A percentile compares a stretch with the other conserved stretches of the same genome.
Evolutionary conservation across 2,113 vertebrate genomes (phyloP).

Genomic region (Callipepla californica): DNA sequence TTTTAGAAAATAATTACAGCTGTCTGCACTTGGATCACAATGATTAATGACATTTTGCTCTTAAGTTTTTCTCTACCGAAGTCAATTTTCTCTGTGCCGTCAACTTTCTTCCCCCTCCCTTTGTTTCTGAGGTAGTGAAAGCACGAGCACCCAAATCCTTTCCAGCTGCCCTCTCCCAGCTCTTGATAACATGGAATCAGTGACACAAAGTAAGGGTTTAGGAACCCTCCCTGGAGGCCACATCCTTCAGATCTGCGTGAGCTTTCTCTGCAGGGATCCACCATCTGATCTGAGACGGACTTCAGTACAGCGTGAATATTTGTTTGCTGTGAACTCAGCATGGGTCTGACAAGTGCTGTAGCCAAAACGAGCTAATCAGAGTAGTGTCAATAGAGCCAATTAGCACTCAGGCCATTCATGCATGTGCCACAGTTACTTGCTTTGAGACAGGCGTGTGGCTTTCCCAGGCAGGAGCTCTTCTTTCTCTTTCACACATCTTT

Average conservation of each 20-base stretch:
- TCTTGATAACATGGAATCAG: constrained; percentile 39
- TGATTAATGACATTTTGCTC: neutral
- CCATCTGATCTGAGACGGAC: neutral
- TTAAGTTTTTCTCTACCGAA: neutral
- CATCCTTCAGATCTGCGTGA: constrained; percentile 54
- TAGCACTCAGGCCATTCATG: constrained; percentile 29
- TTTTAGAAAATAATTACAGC: neutral
- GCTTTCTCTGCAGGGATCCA: constrained; percentile 54
- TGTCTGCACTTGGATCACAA: neutral
- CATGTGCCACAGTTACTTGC: constrained; percentile 29
- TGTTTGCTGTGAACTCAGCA: constrained; percentile 22
- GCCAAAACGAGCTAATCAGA: constrained; percentile 67
- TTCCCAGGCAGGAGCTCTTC: constrained; percentile 37
- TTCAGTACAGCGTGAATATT: constrained; percentile 13
- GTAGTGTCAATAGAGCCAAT: constrained; percentile 41
- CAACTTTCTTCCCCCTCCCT: neutral
- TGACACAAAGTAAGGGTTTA: constrained; percentile 5
- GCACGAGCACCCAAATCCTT: neutral
- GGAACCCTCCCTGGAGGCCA: neutral
- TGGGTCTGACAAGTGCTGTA: constrained; percentile 26
- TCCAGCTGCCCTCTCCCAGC: constrained; percentile 12
- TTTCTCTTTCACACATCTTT: neutral
- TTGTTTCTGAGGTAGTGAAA: constrained; percentile 9
- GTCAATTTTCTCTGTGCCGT: no score
- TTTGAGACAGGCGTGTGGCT: neutral